Evolutionary conservation across 2,888 invertebrate species (phyloP), one percentile per base, ranked within the genome.

Genomic region (Mesorhabditis belari): DNA sequence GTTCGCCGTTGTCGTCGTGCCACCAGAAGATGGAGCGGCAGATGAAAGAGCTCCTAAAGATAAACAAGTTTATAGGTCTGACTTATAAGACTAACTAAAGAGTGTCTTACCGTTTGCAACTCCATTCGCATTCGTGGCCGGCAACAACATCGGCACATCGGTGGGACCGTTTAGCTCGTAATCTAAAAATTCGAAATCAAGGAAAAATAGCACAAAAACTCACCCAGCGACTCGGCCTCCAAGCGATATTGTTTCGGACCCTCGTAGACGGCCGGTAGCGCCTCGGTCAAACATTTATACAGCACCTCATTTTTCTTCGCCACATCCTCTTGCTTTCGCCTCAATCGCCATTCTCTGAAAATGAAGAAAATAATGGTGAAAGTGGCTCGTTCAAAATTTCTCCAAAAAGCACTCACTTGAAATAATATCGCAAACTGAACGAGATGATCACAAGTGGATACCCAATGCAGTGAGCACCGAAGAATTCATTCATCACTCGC

Each of bases 371-470:
- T n/a, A n/a, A n/a, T n/a, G n/a, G n/a, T n/a, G n/a, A n/a, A n/a
- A n/a, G n/a, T n/a, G n/a, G n/a, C n/a, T 35, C 44, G 44, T n/a
- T n/a, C 12, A n/a, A 35, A 35, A 35, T 35, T 35, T 17, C 52
- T 29, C 26, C 21, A 64, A 62, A 44, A 23, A 49, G 2, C 24
- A 61, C 67, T 63, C 55, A 74, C 71, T 65, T 67, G n/a, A 70
- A 65, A 54, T 68, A 70, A 54, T 70, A 70, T 27, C 64, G 65
- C 21, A 71, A 50, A 24, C 64, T 66, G 61, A 70, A 63, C 49
- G 69, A 66, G 81, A 95, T 86, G 75, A 94, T 91, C 58, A 94
- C 91, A 73, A 91, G 90, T 63, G 94, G 94, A 86, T 92, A 95
- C 70, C 91, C 90, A 83, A 90, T 89, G 83, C 89, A 89, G 83